Evolutionary conservation across 2,113 vertebrate species (phyloP).

Genomic region (Eolophus roseicapilla): DNA sequence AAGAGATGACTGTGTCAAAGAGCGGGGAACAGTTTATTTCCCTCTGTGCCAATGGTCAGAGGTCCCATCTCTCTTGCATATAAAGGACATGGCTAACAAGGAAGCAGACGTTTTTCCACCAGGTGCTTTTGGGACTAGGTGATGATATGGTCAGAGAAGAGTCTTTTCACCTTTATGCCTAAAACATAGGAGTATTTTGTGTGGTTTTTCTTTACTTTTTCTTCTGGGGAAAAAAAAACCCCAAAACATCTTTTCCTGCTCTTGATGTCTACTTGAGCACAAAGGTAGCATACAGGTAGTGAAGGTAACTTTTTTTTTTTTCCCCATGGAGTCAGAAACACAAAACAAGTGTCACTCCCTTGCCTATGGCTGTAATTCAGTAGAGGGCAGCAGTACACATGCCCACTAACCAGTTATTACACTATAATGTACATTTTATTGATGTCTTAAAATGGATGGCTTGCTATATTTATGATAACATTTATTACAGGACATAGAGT

Average conservation of each 20-base stretch:
- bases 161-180: not conserved
- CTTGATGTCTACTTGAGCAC: not conserved
- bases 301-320: not conserved
- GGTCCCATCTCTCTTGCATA: not conserved
- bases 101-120: not conserved
- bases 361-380: not conserved
- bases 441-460: conserved; percentile 20
- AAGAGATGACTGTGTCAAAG: not conserved
- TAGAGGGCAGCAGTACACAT: conserved; percentile 5
- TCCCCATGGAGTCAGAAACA: not conserved
- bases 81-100: not conserved
- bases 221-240: not conserved
- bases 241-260: not conserved
- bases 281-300: not conserved
- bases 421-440: not conserved
- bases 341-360: not conserved
- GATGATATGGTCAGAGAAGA: not conserved
- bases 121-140: not conserved
- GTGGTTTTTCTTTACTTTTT: not conserved
- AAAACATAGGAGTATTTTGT: not conserved
- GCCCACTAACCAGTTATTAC: not conserved
- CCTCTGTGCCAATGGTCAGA: not conserved
- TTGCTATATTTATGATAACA: conserved; percentile 48
- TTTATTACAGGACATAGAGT: conserved; percentile 55
- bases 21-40: not conserved